Conservation (phyloP, 2,888 invertebrate species). For the Boloria euphrosyne region DNA sequence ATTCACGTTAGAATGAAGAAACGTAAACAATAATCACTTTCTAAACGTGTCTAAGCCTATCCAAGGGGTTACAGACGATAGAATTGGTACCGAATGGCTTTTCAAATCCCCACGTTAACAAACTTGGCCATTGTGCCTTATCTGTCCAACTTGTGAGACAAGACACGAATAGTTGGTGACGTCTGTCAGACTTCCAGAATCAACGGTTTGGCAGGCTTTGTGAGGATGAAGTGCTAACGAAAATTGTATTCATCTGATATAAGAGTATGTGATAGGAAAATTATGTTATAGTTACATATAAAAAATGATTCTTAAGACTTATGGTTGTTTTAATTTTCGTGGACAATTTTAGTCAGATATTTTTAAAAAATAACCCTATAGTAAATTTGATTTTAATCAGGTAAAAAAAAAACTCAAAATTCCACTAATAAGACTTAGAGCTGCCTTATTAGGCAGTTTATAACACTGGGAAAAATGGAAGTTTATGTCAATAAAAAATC, state of each 20-base stretch:
- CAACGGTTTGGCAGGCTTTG: conserved; percentile 26
- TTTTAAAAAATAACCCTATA: too few relatives aligned
- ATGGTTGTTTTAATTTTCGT: too few relatives aligned
- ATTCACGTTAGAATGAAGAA: neutral
- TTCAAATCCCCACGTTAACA: conserved; percentile 63
- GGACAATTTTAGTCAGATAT: too few relatives aligned
- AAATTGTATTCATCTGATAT: conserved; percentile 7
- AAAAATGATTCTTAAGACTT: too few relatives aligned
- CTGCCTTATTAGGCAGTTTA: too few relatives aligned
- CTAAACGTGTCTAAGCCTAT: conserved; percentile 18
- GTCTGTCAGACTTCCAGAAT: conserved; percentile 43
- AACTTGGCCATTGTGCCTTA: conserved; percentile 70
- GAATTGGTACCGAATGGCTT: conserved; percentile 47
- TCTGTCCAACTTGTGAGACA: conserved; percentile 66
- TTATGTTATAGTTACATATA: too few relatives aligned
- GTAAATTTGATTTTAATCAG: too few relatives aligned
- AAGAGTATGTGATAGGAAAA: neutral
- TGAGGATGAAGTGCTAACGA: conserved; percentile 15
- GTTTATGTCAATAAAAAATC: too few relatives aligned
- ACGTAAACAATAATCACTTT: conserved; percentile 12
- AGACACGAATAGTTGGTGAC: conserved; percentile 47
- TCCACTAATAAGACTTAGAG: too few relatives aligned
- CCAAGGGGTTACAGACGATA: conserved; percentile 35
- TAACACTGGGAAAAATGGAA: too few relatives aligned
- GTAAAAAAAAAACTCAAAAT: too few relatives aligned